Evolutionary conservation across 1,140 invertebrate species (phyloP), one percentile per base, ranked within the genome.

Genomic region (Eriocheir sinensis): DNA sequence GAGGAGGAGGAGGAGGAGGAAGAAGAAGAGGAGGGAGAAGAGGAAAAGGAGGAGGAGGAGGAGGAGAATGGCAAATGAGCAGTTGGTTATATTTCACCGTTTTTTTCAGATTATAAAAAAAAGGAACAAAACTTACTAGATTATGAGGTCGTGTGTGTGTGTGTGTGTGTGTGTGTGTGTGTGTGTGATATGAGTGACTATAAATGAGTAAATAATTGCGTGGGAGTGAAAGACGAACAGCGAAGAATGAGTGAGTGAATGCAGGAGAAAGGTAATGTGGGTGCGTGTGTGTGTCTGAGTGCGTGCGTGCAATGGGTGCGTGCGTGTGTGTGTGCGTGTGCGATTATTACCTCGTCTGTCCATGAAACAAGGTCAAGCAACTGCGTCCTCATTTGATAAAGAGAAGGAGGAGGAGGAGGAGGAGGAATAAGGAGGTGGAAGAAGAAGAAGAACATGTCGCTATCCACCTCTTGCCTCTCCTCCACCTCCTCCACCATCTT

Each of bases 281-380:
- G 53, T 48, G 15, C 44, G n/a, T n/a, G 44, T 6, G 15, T 48
- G 15, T 48, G 44, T 15, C 4, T 48, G 44, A 53, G 48, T 2
- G 21, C 1, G 60, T 17, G 21, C 4, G 60, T 72, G 60, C 27
- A 2, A n/a, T 17, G 21, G 0, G 60, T 72, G 60, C 27, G 1
- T 72, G 60, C 60, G 60, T 72, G 60, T 72, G 60, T 72, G 60
- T n/a, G 60, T 72, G 60, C 60, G 60, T 72, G 60, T 21, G n/a
- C 21, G 60, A 72, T 72, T 72, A 72, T 21, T 72, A n/a, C 27
- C 60, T 72, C 27, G 60, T 21, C 60, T 72, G 60, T 72, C 60
- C 60, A 72, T 72, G 60, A 72, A 72, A 72, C 60, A 72, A 72
- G 60, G 60, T 72, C 60, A 72, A 53, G 48, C 48, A 53, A n/a